These are phyloP conservation scores for Neodiprion lecontei DNA, from an alignment of 1,140 invertebrate genomes.

Conservation along the genomic window DNA sequence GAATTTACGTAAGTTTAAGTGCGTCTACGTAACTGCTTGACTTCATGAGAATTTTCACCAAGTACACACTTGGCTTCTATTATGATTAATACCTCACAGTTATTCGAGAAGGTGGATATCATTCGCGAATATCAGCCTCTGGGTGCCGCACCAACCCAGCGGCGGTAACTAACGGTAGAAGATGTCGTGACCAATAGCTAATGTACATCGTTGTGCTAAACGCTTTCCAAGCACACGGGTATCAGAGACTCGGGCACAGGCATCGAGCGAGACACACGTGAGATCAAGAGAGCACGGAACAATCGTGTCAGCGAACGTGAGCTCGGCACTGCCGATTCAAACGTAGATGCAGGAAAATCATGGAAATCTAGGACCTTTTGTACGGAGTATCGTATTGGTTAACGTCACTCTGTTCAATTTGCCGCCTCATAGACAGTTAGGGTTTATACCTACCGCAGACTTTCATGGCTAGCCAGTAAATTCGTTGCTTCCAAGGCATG, in stretches of 20 bases:
- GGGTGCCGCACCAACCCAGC: constrained; percentile 36
- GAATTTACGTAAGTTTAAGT: too few relatives aligned
- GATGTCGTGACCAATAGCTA: constrained; percentile 57
- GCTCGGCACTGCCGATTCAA: constrained; percentile 33
- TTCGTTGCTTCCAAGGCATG: background rate
- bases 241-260: background rate
- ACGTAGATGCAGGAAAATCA: background rate
- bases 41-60: too few relatives aligned
- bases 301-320: background rate
- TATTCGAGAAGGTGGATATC: background rate
- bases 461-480: background rate
- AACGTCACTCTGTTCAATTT: background rate
- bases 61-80: too few relatives aligned
- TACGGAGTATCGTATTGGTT: background rate
- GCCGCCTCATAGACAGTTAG: background rate
- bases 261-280: background rate
- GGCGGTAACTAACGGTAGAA: constrained; percentile 54
- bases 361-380: background rate
- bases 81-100: too few relatives aligned
- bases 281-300: background rate
- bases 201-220: constrained; percentile 55
- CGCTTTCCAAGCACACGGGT: constrained; percentile 40
- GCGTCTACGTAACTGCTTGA: too few relatives aligned
- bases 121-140: constrained; percentile 4
- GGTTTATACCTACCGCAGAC: background rate